Conservation (phyloP, 2,888 invertebrate genomes). For the Sphinx pinastri region DNA sequence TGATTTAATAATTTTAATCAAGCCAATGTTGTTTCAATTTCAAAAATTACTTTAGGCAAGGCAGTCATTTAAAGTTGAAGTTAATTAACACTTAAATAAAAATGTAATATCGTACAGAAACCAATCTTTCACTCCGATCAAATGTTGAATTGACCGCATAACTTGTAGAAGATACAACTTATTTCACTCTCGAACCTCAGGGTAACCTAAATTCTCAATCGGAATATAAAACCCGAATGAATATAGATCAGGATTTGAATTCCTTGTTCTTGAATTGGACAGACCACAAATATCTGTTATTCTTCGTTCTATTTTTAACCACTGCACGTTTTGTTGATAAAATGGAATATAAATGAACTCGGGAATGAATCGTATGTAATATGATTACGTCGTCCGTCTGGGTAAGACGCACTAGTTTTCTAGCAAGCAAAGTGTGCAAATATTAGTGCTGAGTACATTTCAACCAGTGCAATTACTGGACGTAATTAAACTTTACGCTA, state of each 20-base stretch:
- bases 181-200: conserved; percentile 5
- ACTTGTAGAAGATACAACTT: conserved; percentile 8
- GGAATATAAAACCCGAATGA: conserved; percentile 3
- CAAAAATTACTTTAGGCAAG: not conserved
- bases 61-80: not conserved
- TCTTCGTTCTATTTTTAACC: not conserved
- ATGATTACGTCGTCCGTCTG: too few species aligned
- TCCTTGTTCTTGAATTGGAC: not conserved
- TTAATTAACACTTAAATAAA: not conserved
- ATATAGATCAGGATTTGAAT: not conserved
- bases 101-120: conserved; percentile 1
- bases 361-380: too few species aligned
- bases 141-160: conserved; percentile 1
- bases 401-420: too few species aligned
- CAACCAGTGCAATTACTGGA: too few species aligned
- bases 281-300: not conserved
- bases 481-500: too few species aligned
- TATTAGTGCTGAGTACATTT: too few species aligned
- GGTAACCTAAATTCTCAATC: conserved; percentile 15
- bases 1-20: not conserved
- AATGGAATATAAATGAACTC: conserved; percentile 22
- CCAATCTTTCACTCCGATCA: not conserved
- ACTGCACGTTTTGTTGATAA: conserved; percentile 2
- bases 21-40: conserved; percentile 8
- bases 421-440: too few species aligned